These are phyloP conservation scores for Bombyx mandarina DNA, from an alignment of 1,140 invertebrate genomes.

Conservation along the genomic window DNA sequence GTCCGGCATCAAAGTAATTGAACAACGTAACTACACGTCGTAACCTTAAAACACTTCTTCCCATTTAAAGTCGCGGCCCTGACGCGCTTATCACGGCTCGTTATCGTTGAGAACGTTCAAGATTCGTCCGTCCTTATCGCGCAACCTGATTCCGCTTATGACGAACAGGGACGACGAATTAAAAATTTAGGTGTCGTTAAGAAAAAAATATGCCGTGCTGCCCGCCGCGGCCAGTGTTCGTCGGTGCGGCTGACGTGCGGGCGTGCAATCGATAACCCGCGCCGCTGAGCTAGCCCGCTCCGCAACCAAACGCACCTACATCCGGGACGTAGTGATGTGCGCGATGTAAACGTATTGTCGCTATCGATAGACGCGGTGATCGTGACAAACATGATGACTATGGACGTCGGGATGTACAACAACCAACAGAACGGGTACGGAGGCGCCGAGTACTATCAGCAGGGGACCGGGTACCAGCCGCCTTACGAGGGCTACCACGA, in stretches of 20 bases:
- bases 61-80: constrained; percentile 44
- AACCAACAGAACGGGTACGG: constrained; percentile 63
- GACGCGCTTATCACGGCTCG: constrained; percentile 37
- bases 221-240: constrained; percentile 43
- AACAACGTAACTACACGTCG: constrained; percentile 18
- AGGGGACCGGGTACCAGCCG: constrained; percentile 45
- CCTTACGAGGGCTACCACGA: constrained; percentile 53
- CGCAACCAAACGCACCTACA: constrained; percentile 31
- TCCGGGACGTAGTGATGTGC: constrained; percentile 49
- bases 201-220: constrained; percentile 32
- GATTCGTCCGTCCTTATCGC: constrained; percentile 33
- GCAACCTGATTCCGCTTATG: constrained; percentile 8
- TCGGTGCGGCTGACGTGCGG: constrained; percentile 45
- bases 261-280: constrained; percentile 36
- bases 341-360: constrained; percentile 33
- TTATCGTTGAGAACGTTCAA: constrained; percentile 23
- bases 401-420: constrained; percentile 70
- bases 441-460: constrained; percentile 58
- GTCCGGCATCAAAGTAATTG: background rate
- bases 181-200: constrained; percentile 40
- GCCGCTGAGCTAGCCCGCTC: constrained; percentile 25
- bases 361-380: constrained; percentile 38
- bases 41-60: constrained; percentile 22
- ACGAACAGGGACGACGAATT: constrained; percentile 33
- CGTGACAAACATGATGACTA: constrained; percentile 67